phyloP scores from a whole-genome alignment of 1,140 invertebrate genomes.

The Philopotamus ludificatus region DNA sequence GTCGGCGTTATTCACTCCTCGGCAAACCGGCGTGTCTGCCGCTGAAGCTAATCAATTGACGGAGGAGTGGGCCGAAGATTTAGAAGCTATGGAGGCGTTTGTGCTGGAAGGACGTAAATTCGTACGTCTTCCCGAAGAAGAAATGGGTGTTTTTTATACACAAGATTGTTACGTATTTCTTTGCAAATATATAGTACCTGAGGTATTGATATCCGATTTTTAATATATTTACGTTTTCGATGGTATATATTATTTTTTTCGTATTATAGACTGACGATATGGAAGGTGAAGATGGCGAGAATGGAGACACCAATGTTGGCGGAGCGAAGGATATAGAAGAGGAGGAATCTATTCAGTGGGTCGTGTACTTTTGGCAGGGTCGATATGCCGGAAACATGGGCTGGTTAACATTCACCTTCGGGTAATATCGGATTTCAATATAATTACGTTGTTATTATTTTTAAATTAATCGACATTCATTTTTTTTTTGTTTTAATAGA shows the following conservation, averaged over 20 bases:
- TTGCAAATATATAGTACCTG: constrained; percentile 89
- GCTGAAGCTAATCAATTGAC: constrained; percentile 88
- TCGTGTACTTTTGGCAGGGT: constrained; percentile 99
- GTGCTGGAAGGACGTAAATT: constrained; percentile 98
- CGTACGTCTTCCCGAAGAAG: constrained; percentile 91
- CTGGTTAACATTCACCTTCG: constrained; percentile 98
- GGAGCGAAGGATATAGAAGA: constrained; percentile 45
- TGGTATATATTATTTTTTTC: not conserved
- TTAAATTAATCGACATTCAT: not conserved
- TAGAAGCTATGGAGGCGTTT: constrained; percentile 96
- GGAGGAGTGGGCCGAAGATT: constrained; percentile 94
- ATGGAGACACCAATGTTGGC: constrained; percentile 18
- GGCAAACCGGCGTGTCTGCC: constrained; percentile 83
- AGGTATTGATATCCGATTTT: constrained; percentile 43
- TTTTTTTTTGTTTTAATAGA: constrained; percentile 61
- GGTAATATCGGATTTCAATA: constrained; percentile 49
- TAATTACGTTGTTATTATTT: constrained; percentile 4
- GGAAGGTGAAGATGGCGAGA: constrained; percentile 45
- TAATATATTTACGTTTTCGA: not conserved
- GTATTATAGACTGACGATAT: constrained; percentile 44
- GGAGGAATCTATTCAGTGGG: constrained; percentile 91
- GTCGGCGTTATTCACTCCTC: constrained; percentile 91
- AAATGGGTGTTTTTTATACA: constrained; percentile 91
- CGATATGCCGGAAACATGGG: constrained; percentile 97
- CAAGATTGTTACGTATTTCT: constrained; percentile 98